Evolutionary conservation across 1,140 invertebrate species (phyloP).

Genomic region (Bombus turneri): DNA sequence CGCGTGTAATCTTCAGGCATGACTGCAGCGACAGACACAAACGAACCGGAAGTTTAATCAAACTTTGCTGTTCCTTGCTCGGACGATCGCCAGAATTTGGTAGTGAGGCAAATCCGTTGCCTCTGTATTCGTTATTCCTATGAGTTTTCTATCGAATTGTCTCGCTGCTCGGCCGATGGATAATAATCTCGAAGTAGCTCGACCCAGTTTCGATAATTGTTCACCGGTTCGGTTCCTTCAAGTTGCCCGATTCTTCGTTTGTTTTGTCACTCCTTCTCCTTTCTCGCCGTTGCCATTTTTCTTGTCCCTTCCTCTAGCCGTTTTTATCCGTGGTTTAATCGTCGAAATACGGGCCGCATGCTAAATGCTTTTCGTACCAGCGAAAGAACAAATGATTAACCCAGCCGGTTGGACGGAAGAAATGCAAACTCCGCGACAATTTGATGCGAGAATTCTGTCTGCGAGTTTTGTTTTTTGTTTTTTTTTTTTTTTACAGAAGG

Average conservation of each 20-base stretch:
- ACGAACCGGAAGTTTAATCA: conserved; percentile 36
- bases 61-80: conserved; percentile 29
- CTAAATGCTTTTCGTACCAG: neutral
- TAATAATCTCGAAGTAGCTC: conserved; percentile 52
- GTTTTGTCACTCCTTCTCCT: neutral
- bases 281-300: conserved; percentile 26
- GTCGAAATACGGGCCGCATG: conserved; percentile 35
- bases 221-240: conserved; percentile 31
- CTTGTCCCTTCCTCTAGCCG: neutral
- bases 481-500: too few relatives aligned
- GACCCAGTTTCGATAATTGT: conserved; percentile 65
- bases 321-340: conserved; percentile 41
- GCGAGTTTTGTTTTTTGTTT: neutral
- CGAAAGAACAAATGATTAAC: conserved; percentile 41
- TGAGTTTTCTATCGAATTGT: conserved; percentile 41
- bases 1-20: neutral
- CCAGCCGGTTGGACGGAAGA: conserved; percentile 5
- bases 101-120: neutral
- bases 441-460: neutral
- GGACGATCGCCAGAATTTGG: conserved; percentile 32
- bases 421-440: conserved; percentile 17
- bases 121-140: conserved; percentile 44
- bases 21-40: neutral
- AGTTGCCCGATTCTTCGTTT: conserved; percentile 27
- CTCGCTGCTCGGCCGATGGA: conserved; percentile 8